Conservation (phyloP, 2,113 vertebrate species). For the Vanacampus margaritifer region DNA sequence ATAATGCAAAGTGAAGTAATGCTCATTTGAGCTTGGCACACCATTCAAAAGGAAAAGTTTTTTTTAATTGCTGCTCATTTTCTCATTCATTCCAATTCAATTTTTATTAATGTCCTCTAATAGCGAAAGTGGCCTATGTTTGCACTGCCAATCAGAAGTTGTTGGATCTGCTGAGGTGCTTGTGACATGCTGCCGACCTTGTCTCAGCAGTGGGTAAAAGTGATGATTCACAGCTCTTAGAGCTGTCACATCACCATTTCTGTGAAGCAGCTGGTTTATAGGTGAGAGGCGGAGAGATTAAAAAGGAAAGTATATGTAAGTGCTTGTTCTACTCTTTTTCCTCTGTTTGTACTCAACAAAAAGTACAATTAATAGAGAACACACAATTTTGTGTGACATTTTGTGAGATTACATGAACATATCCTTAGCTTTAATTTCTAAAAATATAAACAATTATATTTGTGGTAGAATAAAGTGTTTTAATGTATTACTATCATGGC, state of each 20-base stretch:
- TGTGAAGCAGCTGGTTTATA: slow-evolving; percentile 9
- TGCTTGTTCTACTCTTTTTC: neutral
- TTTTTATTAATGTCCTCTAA: neutral
- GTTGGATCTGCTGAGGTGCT: slow-evolving; percentile 21
- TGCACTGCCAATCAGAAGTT: slow-evolving; percentile 24
- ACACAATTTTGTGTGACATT: neutral
- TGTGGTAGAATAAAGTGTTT: too few relatives aligned
- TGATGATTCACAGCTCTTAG: slow-evolving; percentile 46
- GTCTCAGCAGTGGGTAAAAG: slow-evolving; percentile 24
- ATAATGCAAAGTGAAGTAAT: neutral
- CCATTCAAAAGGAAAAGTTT: neutral
- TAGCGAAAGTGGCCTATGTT: neutral
- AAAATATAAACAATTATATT: neutral
- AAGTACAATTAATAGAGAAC: neutral
- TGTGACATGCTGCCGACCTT: slow-evolving; percentile 27
- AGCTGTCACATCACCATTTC: slow-evolving; percentile 37
- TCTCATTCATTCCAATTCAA: neutral
- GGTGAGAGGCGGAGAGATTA: neutral
- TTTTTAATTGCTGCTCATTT: neutral
- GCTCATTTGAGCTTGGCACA: neutral
- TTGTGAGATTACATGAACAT: neutral
- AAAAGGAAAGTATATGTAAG: neutral
- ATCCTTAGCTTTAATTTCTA: neutral
- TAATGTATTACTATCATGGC: too few relatives aligned
- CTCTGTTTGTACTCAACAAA: neutral